phyloP scores from a whole-genome alignment of 2,888 invertebrate genomes.

The Zele albiditarsus region DNA sequence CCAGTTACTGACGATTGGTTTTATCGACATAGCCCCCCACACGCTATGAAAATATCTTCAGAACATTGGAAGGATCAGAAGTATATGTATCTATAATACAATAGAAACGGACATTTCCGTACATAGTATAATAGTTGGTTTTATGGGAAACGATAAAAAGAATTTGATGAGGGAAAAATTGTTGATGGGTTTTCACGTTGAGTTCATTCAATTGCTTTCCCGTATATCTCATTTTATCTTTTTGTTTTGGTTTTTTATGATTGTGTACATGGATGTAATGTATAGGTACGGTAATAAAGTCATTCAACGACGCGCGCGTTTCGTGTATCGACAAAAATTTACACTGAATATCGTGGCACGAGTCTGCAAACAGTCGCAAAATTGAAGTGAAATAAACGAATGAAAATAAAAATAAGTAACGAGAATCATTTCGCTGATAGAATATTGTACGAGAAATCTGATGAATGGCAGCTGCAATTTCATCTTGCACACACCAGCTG shows the following conservation, averaged over 20 bases:
- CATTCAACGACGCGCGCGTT: not conserved
- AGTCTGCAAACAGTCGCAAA: slow-evolving; percentile 1
- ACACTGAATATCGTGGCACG: not conserved
- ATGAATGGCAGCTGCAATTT: slow-evolving; percentile 51
- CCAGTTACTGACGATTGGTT: slow-evolving; percentile 7
- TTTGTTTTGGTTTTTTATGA: not conserved
- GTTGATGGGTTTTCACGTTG: not conserved
- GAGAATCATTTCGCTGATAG: slow-evolving; percentile 30
- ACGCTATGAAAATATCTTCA: slow-evolving; percentile 22
- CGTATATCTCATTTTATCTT: not conserved
- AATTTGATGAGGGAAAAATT: not conserved
- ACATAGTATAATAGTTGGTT: not conserved
- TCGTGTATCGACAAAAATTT: not conserved
- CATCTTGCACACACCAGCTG: slow-evolving; percentile 44
- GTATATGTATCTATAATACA: not conserved
- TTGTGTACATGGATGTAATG: not conserved
- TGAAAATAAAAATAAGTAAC: slow-evolving; percentile 34
- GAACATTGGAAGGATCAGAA: slow-evolving; percentile 7
- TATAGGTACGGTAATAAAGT: not conserved
- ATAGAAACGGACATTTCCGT: not conserved
- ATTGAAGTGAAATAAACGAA: slow-evolving; percentile 33
- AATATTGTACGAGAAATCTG: slow-evolving; percentile 36
- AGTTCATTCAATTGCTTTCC: not conserved
- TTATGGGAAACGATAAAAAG: slow-evolving; percentile 2
- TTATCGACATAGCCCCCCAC: slow-evolving; percentile 15